Evolutionary conservation across 2,797 vertebrate species (phyloP).

Genomic region (Syngnathus rostellatus): DNA sequence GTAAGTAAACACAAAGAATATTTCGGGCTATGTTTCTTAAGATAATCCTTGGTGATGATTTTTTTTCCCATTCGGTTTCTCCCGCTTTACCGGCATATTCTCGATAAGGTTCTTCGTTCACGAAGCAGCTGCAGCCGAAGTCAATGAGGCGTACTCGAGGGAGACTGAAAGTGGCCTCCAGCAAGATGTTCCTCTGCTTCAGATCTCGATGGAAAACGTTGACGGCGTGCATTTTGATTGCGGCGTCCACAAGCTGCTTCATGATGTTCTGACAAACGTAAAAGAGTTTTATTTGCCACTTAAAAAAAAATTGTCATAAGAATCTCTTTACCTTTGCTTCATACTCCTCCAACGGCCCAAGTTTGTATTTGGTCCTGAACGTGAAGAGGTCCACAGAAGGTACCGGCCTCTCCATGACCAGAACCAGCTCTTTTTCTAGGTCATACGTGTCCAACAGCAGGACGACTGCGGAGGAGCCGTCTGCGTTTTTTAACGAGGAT

Average conservation of each 20-base stretch:
- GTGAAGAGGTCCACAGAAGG: not conserved
- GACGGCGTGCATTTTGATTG: constrained; percentile 4
- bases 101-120: constrained; percentile 5
- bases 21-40: not conserved
- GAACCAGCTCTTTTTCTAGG: constrained; percentile 3
- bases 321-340: not conserved
- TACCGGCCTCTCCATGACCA: constrained; percentile 7
- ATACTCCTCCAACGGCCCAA: constrained; percentile 1
- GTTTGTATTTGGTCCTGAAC: constrained; percentile 4
- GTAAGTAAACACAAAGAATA: not conserved
- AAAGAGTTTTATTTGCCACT: too few relatives aligned
- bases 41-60: not conserved
- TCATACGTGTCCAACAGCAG: constrained; percentile 6
- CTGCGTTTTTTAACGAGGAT: not conserved
- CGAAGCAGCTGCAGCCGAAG: constrained; percentile 11
- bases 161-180: not conserved
- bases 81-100: not conserved
- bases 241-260: constrained; percentile 6
- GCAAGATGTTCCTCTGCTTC: constrained; percentile 6
- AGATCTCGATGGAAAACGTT: constrained; percentile 10
- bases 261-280: constrained; percentile 1
- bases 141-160: constrained; percentile 4
- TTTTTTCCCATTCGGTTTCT: not conserved
- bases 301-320: not conserved
- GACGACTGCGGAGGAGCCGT: constrained; percentile 1